Conservation (phyloP, 2,888 invertebrate genomes). For the Stenolophus ochropezus region DNA sequence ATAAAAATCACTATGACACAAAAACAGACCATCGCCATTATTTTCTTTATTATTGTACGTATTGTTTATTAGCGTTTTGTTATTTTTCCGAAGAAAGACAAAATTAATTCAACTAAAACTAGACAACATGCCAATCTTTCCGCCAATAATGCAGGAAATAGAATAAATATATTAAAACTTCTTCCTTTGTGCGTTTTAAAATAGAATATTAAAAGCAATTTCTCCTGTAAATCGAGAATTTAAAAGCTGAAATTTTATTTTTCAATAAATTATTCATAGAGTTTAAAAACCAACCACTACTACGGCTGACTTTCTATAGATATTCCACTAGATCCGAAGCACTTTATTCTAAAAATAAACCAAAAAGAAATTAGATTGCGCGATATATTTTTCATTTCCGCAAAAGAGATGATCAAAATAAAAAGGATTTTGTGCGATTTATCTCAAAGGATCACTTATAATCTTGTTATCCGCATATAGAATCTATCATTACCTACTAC, state of each 20-base stretch:
- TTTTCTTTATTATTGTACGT: too few relatives aligned
- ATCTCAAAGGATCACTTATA: background rate
- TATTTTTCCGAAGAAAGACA: too few relatives aligned
- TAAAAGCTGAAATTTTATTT: background rate
- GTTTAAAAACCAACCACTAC: background rate
- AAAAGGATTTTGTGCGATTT: slow-evolving; percentile 11
- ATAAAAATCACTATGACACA: too few relatives aligned
- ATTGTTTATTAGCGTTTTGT: too few relatives aligned
- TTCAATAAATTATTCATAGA: background rate
- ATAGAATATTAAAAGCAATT: background rate
- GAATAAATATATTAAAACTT: too few relatives aligned
- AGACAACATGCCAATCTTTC: too few relatives aligned
- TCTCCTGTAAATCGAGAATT: background rate
- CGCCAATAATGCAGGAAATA: too few relatives aligned
- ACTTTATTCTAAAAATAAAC: slow-evolving; percentile 20
- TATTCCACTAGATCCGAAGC: background rate
- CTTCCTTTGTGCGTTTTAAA: background rate
- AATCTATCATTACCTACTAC: too few relatives aligned
- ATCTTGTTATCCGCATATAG: background rate
- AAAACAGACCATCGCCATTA: too few relatives aligned
- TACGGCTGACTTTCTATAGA: background rate
- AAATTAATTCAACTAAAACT: too few relatives aligned
- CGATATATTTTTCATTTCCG: slow-evolving; percentile 41
- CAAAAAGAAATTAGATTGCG: background rate
- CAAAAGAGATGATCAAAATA: slow-evolving; percentile 6